Evolutionary conservation across 2,797 vertebrate genomes (phyloP), one percentile per base, ranked within the genome.

Genomic region (Amblyraja radiata): DNA sequence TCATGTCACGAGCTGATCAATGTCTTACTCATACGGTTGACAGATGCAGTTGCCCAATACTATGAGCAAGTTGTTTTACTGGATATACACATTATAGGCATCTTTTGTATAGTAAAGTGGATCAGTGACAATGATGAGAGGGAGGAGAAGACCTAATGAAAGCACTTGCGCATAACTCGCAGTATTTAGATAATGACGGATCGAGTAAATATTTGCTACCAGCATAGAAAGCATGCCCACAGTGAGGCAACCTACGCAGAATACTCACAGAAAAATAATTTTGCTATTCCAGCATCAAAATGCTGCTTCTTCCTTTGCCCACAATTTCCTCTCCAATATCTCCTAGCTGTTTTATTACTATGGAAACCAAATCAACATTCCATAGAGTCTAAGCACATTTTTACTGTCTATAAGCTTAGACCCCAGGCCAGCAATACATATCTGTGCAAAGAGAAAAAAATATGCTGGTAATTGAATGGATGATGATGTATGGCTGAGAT

Each of bases 401-500:
- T 93, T 94, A 18, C n/a, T 93, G 77, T 58, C 93, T 84, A 68
- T 91, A 80, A 93, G 61, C 90, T 63, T 77, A 54, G 84, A 79
- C 84, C 63, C 90, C 78, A 83, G 93, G 93, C 93, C 79, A 86
- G 46, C 79, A 73, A 93, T 84, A 90, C 93, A 92, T 93, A 93
- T 90, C 83, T 93, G 77, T 93, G 61, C 74, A 71, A 58, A 93
- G n/a, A 80, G 84, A 88, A 61, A 91, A 74, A 91, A 93, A 90
- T 80, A 93, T 92, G 94, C 94, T 94, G 95, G 94, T 97, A 96
- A 97, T 94, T 96, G 96, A 97, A 94, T 95, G 94, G 95, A 94
- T 94, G 94, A 95, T 95, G 96, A 95, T 95, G 96, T 96, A 94
- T 94, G 71, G 94, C 94, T 94, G 94, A 95, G 96, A 96, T 97